Evolutionary conservation across 2,797 vertebrate species (phyloP).

Genomic region (Sphenodon punctatus): DNA sequence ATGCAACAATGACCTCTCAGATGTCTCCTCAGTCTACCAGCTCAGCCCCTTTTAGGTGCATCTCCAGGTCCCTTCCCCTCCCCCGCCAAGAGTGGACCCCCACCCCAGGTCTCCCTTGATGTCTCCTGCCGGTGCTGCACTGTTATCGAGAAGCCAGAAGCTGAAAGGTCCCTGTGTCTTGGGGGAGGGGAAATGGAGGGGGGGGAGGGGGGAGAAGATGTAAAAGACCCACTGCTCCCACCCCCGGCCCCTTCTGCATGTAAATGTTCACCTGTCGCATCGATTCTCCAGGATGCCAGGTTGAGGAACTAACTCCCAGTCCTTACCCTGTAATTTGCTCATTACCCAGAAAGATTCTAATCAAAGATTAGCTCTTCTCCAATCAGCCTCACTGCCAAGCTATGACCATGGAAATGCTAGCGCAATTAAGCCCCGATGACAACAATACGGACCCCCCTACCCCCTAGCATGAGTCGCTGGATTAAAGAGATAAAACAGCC

Average conservation of each 20-base stretch:
- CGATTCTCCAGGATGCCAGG: neutral
- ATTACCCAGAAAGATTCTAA: neutral
- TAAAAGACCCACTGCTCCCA: too few species aligned
- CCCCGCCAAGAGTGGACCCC: too few species aligned
- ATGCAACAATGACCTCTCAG: too few species aligned
- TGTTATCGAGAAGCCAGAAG: neutral
- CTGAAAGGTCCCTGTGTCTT: neutral
- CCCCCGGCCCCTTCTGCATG: neutral
- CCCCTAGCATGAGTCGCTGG: neutral
- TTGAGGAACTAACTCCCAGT: neutral
- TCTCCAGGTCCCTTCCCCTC: too few species aligned
- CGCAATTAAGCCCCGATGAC: neutral
- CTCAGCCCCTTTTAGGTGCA: too few species aligned
- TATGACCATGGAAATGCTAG: neutral
- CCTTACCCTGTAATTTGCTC: neutral
- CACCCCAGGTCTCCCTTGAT: too few species aligned
- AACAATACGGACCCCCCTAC: too few species aligned
- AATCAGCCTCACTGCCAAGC: neutral
- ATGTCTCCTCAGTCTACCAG: too few species aligned
- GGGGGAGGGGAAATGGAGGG: too few species aligned
- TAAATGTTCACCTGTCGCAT: neutral
- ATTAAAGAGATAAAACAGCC: neutral
- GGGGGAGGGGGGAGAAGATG: too few species aligned
- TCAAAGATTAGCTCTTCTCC: neutral
- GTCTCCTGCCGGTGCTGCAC: too few species aligned